Base-by-base conservation (phyloP, 1,140 invertebrate species). In the Dendrolimus kikuchii region DNA sequence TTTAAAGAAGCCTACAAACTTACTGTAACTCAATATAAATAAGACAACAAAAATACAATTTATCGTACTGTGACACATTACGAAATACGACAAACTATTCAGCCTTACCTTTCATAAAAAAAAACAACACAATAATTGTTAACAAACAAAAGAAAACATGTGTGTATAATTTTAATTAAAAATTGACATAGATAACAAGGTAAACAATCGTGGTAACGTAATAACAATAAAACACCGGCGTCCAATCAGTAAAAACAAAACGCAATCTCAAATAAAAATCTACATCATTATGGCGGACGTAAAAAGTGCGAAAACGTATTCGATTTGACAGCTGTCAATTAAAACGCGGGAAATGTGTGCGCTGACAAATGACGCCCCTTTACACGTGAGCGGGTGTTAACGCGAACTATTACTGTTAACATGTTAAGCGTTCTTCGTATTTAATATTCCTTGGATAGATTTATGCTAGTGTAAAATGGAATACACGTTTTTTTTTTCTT, bases 281-380 rank as follows among this genome's bases (percentile, higher is more conserved):
- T 81, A 77, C 76, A 81, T 81, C 73, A 71, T 83, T 79, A 81
- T 66, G 63, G 53, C 65, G 55, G 50, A 52, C 52, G 23, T 23
- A 71, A 70, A 74, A 63, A 74, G 68, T 70, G 80, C 72, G 76
- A 79, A 77, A 80, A 75, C 57, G 58, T 61, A 51, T 55, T 45
- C 64, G 53, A 64, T 81, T 75, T 83, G 80, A 80, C 80, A 83
- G 70, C 78, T 83, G 80, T 83, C 80, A 83, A 83, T 83, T 83
- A 78, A 68, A 68, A 62, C 47, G 61, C 62, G 69, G 63, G 59
- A 57, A 63, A 64, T 44, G 46, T 48, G 44, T 40, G 59, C 58
- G 46, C 53, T 78, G 75, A 81, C 68, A 75, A 79, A 79, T 57
- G 71, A 69, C 66, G 74, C 64, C 75, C 61, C 55, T 63, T 73